Evolutionary conservation across 2,888 invertebrate genomes (phyloP).

Genomic region (Clunio marinus): DNA sequence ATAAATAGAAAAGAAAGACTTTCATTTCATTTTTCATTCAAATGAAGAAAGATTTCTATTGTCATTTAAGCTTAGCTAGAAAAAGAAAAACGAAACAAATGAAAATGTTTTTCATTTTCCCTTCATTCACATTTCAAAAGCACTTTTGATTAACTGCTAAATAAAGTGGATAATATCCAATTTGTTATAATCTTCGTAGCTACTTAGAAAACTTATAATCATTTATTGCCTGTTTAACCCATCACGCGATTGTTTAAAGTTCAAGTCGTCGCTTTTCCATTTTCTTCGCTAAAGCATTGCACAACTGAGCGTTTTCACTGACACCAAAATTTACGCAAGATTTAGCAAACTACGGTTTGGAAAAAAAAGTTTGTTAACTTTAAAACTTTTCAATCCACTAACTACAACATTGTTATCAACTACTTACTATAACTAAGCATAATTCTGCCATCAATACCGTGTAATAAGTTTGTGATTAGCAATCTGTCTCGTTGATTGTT

Average conservation of each 20-base stretch:
- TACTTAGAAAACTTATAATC: too few species aligned
- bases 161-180: conserved; percentile 1
- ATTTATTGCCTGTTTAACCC: background rate
- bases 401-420: too few species aligned
- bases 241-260: conserved; percentile 1
- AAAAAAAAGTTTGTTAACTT: too few species aligned
- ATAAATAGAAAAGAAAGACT: conserved; percentile 13
- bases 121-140: background rate
- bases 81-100: background rate
- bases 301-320: background rate
- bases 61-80: background rate
- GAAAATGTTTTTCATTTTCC: background rate
- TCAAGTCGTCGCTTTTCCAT: background rate
- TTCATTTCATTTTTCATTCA: conserved; percentile 20
- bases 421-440: too few species aligned
- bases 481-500: too few species aligned
- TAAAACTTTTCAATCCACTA: too few species aligned
- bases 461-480: too few species aligned
- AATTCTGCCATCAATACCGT: too few species aligned
- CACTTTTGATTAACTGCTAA: background rate
- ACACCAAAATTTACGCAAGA: background rate
- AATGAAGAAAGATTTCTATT: conserved; percentile 23
- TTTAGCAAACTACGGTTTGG: too few species aligned
- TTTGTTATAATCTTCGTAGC: conserved; percentile 14
- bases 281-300: background rate